Conservation (phyloP, 1,140 invertebrate species). For the Hycleus cichorii region DNA sequence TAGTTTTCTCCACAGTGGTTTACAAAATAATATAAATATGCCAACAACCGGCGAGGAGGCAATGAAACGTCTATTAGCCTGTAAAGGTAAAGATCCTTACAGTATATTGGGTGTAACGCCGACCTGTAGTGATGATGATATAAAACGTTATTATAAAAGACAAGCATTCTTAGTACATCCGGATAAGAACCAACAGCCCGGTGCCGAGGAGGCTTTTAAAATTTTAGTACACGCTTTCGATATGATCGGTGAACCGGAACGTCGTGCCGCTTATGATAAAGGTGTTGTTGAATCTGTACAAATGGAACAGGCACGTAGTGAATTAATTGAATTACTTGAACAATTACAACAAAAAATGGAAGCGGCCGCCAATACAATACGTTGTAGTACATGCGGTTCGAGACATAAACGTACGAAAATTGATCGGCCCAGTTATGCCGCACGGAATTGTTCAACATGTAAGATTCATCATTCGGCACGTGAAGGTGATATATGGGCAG, state of each 20-base stretch:
- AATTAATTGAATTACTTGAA: slow-evolving; percentile 70
- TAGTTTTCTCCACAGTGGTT: slow-evolving; percentile 45
- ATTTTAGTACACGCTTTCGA: slow-evolving; percentile 91
- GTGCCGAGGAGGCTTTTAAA: slow-evolving; percentile 93
- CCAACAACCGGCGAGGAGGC: slow-evolving; percentile 89
- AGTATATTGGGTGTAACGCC: slow-evolving; percentile 63
- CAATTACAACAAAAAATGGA: slow-evolving; percentile 90
- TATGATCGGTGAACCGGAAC: slow-evolving; percentile 80
- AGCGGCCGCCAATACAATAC: slow-evolving; percentile 82
- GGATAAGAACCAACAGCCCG: slow-evolving; percentile 89
- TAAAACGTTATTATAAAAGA: slow-evolving; percentile 86
- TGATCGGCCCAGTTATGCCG: slow-evolving; percentile 80
- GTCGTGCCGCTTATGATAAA: slow-evolving; percentile 38
- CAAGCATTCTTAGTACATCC: slow-evolving; percentile 92
- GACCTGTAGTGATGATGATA: slow-evolving; percentile 84
- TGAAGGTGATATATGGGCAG: slow-evolving; percentile 96
- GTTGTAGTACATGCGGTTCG: slow-evolving; percentile 84
- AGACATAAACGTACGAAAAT: slow-evolving; percentile 79
- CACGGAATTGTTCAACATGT: slow-evolving; percentile 81
- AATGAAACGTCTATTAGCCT: slow-evolving; percentile 83
- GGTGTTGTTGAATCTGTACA: slow-evolving; percentile 64
- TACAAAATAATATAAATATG: slow-evolving; percentile 73
- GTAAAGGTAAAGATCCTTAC: slow-evolving; percentile 92
- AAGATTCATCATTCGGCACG: slow-evolving; percentile 85
- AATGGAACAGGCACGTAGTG: slow-evolving; percentile 76